Evolutionary conservation across 1,140 invertebrate species (phyloP).

Genomic region (Drosophila chauvacae): DNA sequence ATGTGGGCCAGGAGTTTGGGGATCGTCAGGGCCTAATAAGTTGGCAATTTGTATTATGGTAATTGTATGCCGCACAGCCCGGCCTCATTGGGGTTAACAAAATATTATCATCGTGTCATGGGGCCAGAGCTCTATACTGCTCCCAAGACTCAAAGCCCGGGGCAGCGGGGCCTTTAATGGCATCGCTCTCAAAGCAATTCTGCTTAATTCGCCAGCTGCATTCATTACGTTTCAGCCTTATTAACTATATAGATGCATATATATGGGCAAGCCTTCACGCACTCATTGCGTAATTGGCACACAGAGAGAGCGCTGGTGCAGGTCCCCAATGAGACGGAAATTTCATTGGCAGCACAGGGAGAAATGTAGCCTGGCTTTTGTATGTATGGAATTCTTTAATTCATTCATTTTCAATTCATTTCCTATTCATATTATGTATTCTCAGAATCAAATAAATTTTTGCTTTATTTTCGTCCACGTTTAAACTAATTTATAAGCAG

Average conservation of each 20-base stretch:
- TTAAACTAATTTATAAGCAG: background rate
- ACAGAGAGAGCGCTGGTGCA: slow-evolving; percentile 14
- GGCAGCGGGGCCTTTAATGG: slow-evolving; percentile 11
- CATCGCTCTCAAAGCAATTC: slow-evolving; percentile 25
- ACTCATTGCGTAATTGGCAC: slow-evolving; percentile 52
- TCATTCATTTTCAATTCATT: no score
- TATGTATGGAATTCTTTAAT: no score
- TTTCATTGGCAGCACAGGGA: slow-evolving; percentile 27
- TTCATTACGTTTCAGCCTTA: slow-evolving; percentile 24
- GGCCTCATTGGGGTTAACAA: slow-evolving; percentile 24
- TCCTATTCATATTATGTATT: no score
- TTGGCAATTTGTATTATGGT: slow-evolving; percentile 49
- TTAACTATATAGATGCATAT: slow-evolving; percentile 8
- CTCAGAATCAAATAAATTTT: no score
- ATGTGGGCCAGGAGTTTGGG: slow-evolving; percentile 23
- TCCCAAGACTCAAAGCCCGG: background rate
- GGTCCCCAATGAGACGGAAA: slow-evolving; percentile 43
- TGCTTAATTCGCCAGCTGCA: slow-evolving; percentile 25
- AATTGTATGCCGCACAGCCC: slow-evolving; percentile 9
- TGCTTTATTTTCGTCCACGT: no score
- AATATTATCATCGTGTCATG: slow-evolving; percentile 29
- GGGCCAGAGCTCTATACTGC: background rate
- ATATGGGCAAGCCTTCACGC: slow-evolving; percentile 22
- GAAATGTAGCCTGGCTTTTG: background rate
- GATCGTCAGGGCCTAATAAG: slow-evolving; percentile 41